Conservation (phyloP, 2,113 vertebrate species). For the Smithornis capensis region DNA sequence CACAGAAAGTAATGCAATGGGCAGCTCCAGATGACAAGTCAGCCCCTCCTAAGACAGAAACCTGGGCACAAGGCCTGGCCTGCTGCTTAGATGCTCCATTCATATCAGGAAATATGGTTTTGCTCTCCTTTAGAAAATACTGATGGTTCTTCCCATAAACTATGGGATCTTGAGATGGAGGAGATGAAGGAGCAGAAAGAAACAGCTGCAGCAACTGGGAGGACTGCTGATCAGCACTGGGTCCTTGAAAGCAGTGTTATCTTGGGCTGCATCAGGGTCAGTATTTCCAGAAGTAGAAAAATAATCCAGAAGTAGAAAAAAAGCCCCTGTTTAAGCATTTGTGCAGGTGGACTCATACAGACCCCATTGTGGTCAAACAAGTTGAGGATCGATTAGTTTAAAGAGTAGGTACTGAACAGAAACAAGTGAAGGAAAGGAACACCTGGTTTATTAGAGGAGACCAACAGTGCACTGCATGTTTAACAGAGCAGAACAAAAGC, state of each 20-base stretch:
- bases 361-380: background rate
- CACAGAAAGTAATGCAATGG: background rate
- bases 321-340: background rate
- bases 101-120: background rate
- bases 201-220: background rate
- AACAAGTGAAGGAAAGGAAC: background rate
- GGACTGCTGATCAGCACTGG: background rate
- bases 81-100: background rate
- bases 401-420: background rate
- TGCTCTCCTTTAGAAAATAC: background rate
- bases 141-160: background rate
- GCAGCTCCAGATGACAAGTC: background rate
- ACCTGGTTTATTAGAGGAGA: background rate
- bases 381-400: background rate
- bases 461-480: background rate
- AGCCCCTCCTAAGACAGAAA: background rate
- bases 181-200: background rate
- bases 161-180: background rate
- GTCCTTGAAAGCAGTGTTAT: background rate
- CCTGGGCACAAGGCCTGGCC: background rate
- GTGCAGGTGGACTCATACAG: background rate
- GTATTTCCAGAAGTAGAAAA: background rate
- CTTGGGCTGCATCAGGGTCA: background rate
- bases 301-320: no score
- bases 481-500: conserved; percentile 42